Conservation (phyloP, 2,113 vertebrate species). For the Lagopus leucura region DNA sequence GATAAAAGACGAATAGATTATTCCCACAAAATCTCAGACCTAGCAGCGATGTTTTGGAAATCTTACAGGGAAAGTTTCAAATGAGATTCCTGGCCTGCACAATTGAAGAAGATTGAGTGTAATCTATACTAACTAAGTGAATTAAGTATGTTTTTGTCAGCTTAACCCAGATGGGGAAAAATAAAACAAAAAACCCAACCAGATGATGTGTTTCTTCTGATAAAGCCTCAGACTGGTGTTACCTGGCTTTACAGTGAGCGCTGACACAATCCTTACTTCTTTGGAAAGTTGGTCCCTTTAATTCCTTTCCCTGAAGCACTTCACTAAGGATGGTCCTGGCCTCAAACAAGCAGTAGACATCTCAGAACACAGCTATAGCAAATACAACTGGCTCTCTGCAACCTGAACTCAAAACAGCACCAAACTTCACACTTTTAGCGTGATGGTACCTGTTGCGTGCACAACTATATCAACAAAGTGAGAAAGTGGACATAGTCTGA, state of each 20-base stretch:
- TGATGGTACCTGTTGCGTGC: neutral
- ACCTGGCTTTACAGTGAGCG: neutral
- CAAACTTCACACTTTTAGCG: neutral
- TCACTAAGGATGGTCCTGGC: neutral
- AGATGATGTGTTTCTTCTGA: neutral
- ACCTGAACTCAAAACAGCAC: neutral
- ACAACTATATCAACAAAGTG: neutral
- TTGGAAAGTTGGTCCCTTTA: neutral
- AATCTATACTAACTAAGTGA: neutral
- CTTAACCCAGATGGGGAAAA: neutral
- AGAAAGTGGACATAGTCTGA: neutral
- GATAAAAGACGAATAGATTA: neutral
- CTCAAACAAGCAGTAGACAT: neutral
- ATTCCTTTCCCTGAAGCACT: neutral
- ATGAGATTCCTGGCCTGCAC: neutral
- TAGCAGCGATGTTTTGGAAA: neutral
- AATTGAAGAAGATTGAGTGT: neutral
- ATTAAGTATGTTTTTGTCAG: neutral
- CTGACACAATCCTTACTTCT: neutral
- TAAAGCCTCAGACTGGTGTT: neutral
- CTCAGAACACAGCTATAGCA: neutral
- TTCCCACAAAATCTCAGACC: neutral
- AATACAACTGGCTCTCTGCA: neutral
- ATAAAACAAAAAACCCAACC: neutral
- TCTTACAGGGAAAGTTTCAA: neutral